Evolutionary conservation across 2,888 invertebrate genomes (phyloP).

Genomic region (Chymomyza fuscimana): DNA sequence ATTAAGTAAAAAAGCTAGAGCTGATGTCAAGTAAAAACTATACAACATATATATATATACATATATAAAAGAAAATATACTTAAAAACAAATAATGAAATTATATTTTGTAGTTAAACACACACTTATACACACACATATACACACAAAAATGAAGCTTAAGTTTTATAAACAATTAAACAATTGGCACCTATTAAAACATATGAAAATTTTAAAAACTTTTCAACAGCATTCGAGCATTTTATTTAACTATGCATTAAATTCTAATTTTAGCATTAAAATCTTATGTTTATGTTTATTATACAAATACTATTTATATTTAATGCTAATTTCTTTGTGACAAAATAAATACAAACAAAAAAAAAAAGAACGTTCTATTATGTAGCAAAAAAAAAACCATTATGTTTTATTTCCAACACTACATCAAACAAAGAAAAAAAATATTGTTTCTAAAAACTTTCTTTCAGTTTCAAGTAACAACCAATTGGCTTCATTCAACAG

Average conservation of each 20-base stretch:
- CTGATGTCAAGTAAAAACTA: constrained; percentile 27
- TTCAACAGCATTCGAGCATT: constrained; percentile 68
- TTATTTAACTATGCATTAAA: constrained; percentile 57
- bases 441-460: not conserved
- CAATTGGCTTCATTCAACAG: constrained; percentile 72
- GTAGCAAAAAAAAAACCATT: constrained; percentile 50
- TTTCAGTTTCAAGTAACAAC: constrained; percentile 19
- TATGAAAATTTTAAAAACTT: constrained; percentile 31
- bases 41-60: constrained; percentile 53
- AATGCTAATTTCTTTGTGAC: constrained; percentile 70
- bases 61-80: constrained; percentile 54
- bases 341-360: constrained; percentile 46
- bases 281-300: constrained; percentile 65
- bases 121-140: constrained; percentile 22
- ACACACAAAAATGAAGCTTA: constrained; percentile 6
- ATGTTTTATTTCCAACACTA: not conserved
- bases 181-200: constrained; percentile 62
- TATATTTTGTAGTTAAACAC: constrained; percentile 65
- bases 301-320: constrained; percentile 57
- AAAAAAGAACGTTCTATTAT: constrained; percentile 66
- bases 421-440: not conserved
- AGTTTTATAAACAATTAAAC: constrained; percentile 57
- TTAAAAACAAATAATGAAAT: constrained; percentile 43
- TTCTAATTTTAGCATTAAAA: constrained; percentile 37
- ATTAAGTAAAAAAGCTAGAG: constrained; percentile 10